Evolutionary conservation across 2,797 vertebrate species (phyloP), one percentile per base, ranked within the genome.

Genomic region (Onychomys leucogaster): DNA sequence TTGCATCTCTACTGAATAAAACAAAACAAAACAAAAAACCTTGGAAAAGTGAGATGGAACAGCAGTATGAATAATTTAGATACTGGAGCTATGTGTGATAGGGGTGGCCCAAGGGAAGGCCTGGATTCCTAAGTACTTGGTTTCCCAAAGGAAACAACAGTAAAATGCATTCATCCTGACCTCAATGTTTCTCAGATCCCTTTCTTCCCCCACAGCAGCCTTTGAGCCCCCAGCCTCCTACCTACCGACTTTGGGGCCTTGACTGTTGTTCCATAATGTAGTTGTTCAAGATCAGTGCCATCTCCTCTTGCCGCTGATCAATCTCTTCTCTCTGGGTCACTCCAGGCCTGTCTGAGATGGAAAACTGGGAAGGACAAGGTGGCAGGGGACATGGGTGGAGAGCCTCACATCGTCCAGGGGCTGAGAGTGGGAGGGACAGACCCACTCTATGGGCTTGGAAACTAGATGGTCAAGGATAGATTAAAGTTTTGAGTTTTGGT

Each of bases 201-300:
- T 43, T 59, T 55, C 52, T 55, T 6, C 78, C 57, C 37, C 6
- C 29, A 0, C 3, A 5, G 6, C 2, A 4, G 25, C 32, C 55
- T 80, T 29, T 5, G 2, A 6, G 34, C 27, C 19, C 80, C 23
- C 63, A n/a, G 23, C 16, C 27, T 85, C 23, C 87, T 57, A 41
- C 73, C 41, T 96, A 98, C 98, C 98, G 95, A 89, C 97, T 95
- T 90, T 96, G 94, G 0, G 97, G 90, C 37, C 88, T 71, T 0
- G 96, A 96, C 46, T 98, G 98, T 65, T 17, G 95, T 80, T 96
- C 96, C 46, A 98, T 97, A 9, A 97, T 98, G 96, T 98, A 98
- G 93, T 95, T 98, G 89, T 99, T 96, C n/a, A 98, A 97, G 0
- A 98, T 98, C 94, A 98, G 85, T 0, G 98, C 98, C 41, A 95